phyloP scores from a whole-genome alignment of 2,113 vertebrate species.

The Bujurquina vittata region DNA sequence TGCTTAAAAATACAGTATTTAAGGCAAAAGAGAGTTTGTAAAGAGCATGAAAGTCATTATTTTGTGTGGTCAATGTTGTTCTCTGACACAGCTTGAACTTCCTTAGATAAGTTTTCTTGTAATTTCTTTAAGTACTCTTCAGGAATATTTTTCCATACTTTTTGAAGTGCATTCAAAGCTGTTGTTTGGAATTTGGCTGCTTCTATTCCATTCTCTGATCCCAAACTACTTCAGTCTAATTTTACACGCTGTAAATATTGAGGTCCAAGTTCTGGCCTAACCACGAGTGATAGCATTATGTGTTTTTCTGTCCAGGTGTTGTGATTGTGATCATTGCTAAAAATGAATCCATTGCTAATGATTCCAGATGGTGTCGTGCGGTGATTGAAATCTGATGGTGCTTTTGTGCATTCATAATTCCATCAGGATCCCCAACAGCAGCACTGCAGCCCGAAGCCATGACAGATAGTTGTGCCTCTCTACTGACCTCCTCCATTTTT shows the following conservation, averaged over 20 bases:
- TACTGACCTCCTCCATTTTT: not conserved
- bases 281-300: not conserved
- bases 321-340: not conserved
- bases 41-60: not conserved
- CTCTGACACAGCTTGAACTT: not conserved
- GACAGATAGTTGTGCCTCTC: not conserved
- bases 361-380: not conserved
- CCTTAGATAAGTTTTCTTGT: not conserved
- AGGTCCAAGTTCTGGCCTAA: not conserved
- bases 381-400: not conserved
- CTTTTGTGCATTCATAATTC: not conserved
- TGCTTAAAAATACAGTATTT: not conserved
- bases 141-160: not conserved
- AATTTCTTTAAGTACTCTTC: not conserved
- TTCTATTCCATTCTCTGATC: not conserved
- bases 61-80: not conserved
- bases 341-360: not conserved
- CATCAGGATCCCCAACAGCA: not conserved
- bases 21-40: not conserved
- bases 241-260: too few relatives aligned
- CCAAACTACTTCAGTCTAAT: not conserved
- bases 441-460: not conserved
- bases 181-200: not conserved
- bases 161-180: not conserved
- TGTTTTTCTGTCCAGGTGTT: not conserved